These are phyloP conservation scores for Pristionchus maxplancki DNA, from an alignment of 2,888 invertebrate species.

Conservation along the genomic window DNA sequence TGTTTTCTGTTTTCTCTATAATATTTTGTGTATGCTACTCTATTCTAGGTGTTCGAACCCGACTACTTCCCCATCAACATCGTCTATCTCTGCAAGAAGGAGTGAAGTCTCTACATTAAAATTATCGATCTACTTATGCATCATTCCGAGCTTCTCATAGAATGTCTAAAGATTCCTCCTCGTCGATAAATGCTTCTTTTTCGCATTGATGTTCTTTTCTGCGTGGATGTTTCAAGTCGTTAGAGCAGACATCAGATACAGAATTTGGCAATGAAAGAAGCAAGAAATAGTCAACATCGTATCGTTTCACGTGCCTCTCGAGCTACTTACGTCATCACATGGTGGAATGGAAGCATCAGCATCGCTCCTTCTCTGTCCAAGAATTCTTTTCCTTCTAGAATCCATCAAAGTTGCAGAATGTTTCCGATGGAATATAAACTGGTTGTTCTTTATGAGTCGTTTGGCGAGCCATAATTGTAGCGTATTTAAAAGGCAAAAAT, in stretches of 20 bases:
- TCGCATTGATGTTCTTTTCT: neutral
- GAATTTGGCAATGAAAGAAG: neutral
- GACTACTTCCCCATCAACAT: slow-evolving; percentile 51
- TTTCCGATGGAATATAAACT: neutral
- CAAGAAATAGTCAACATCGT: neutral
- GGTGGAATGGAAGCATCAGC: neutral
- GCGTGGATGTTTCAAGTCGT: neutral
- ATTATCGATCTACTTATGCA: neutral
- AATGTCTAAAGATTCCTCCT: neutral
- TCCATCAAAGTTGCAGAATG: neutral
- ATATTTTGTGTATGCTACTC: too few species aligned
- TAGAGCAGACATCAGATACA: neutral
- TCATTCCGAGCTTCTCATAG: neutral
- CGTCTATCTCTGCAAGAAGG: slow-evolving; percentile 48
- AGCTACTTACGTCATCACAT: neutral
- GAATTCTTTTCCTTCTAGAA: neutral
- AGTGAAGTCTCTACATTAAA: neutral
- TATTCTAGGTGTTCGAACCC: slow-evolving; percentile 24
- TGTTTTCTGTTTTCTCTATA: neutral
- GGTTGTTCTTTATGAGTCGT: neutral
- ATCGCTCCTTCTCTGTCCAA: neutral
- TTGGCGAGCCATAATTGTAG: neutral
- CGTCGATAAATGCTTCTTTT: neutral
- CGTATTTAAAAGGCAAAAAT: neutral
- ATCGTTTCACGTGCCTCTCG: neutral